Conservation (phyloP, 2,113 vertebrate genomes). For the Brienomyrus longianalis region DNA sequence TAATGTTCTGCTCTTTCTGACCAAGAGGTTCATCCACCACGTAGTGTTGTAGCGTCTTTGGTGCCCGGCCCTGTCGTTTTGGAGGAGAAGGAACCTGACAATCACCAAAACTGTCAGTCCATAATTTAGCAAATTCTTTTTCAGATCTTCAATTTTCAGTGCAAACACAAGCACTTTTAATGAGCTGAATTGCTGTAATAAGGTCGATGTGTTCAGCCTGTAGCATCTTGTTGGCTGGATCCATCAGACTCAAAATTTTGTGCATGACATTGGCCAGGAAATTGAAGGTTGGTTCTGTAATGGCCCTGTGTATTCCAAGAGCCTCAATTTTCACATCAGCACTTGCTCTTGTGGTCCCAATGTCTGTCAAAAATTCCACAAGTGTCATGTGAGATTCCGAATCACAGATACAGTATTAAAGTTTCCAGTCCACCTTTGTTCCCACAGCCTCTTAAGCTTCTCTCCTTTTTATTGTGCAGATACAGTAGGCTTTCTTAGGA, state of each 20-base stretch:
- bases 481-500: constrained; percentile 7
- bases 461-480: neutral
- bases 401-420: neutral
- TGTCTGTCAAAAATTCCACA: neutral
- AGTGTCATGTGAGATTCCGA: neutral
- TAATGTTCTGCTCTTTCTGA: neutral
- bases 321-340: neutral
- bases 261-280: neutral
- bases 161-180: constrained; percentile 3
- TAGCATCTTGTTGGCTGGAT: neutral
- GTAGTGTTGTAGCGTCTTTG: neutral
- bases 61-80: neutral
- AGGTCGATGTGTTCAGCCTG: neutral
- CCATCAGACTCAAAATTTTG: neutral
- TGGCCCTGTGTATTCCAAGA: neutral
- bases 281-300: neutral
- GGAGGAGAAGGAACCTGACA: neutral
- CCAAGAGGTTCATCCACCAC: neutral
- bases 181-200: neutral
- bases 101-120: neutral
- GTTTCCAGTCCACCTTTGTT: neutral
- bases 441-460: neutral
- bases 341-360: neutral
- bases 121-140: neutral
- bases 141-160: neutral